Base-by-base conservation (phyloP, 2,113 vertebrate genomes). In the Parotia lawesii region DNA sequence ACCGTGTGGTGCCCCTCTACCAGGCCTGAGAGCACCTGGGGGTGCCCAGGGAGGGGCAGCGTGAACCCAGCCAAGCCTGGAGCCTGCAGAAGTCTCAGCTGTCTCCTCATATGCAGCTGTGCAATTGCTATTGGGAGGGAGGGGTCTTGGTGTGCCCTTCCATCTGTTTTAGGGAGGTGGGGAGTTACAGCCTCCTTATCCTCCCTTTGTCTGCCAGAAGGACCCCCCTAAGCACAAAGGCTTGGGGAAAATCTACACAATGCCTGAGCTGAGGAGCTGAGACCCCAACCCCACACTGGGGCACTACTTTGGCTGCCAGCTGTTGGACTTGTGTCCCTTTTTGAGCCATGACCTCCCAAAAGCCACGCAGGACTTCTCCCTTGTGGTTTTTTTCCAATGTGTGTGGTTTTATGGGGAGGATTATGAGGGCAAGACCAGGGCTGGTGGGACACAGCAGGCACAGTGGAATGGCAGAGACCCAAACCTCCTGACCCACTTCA, bases 1-100 rank as follows among this genome's bases (percentile, higher is more conserved):
- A 82, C 42, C 97, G 98, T 1, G 98, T 99, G 40, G 97, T 99
- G 48, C 98, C 98, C n/a, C 97, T 99, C 38, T 98, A 98, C 87
- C 96, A 96, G 87, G 96, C 85, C 71, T 97, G 91, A 96, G 50
- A 53, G 28, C 37, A 22, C 12, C 17, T 6, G 9, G 11, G 48
- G 3, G 4, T 15, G 25, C 29, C 31, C 44, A 23, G 54, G 27
- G 16, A 78, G 48, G 33, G n/a, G 40, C 53, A 85, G 31, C 0
- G 0, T 2, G 3, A 83, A 45, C 33, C 2, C 4, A 51, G 29
- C 54, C 58, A 7, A 72, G 50, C 37, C 74, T 2, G 3, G 31
- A 75, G 70, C 78, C 70, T 66, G 45, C 58, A 69, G 70, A 56
- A 78, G 48, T 72, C 37, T 85, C 69, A 33, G 74, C 44, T 78